A percentile compares a stretch with the other conserved stretches of the same genome.
phyloP scores from a whole-genome alignment of 2,113 vertebrate species.

The Pavo muticus region DNA sequence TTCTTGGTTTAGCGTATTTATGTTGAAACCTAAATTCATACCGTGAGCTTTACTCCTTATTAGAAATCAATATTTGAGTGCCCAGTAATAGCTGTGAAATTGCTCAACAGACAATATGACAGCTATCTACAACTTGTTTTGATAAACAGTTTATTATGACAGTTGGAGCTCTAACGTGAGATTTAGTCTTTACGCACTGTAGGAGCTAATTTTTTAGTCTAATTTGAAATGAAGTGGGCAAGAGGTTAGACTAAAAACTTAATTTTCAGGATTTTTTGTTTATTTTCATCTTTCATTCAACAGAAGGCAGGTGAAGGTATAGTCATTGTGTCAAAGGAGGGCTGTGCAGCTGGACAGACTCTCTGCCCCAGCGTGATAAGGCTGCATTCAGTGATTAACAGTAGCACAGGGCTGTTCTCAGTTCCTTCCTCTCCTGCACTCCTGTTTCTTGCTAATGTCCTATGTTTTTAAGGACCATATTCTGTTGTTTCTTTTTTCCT shows the following conservation, averaged over 20 bases:
- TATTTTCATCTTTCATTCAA: not conserved
- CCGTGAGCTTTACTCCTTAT: not conserved
- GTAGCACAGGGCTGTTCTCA: not conserved
- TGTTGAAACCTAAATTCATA: not conserved
- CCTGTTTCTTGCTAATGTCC: not conserved
- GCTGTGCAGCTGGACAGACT: not conserved
- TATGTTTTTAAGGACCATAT: not conserved
- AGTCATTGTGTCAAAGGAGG: not conserved
- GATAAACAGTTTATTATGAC: too few species aligned
- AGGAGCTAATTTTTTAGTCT: not conserved
- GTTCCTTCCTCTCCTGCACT: not conserved
- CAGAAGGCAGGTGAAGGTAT: not conserved
- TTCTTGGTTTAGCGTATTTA: not conserved
- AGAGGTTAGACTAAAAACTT: not conserved
- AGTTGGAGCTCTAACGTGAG: too few species aligned
- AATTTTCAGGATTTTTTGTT: not conserved
- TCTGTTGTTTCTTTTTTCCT: not conserved
- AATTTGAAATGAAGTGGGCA: not conserved
- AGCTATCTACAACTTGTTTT: too few species aligned
- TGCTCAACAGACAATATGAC: too few species aligned
- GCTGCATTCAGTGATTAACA: fast-evolving
- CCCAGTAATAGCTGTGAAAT: not conserved
- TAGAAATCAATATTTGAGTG: not conserved
- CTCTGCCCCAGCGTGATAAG: fast-evolving
- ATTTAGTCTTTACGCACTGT: not conserved